Conservation (phyloP, 2,797 vertebrate genomes). For the Leontocebus nigricollis region DNA sequence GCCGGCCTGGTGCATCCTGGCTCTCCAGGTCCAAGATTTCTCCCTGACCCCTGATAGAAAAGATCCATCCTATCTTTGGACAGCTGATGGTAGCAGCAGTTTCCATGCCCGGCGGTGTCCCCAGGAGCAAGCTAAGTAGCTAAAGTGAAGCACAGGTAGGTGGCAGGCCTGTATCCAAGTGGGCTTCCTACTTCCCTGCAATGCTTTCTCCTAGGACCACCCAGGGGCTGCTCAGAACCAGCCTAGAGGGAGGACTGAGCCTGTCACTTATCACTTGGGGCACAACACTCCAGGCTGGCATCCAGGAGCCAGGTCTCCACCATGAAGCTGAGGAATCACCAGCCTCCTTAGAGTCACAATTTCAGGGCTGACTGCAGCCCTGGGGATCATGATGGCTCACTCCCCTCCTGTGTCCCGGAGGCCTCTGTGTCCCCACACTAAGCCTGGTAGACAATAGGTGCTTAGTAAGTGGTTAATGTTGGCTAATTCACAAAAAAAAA, state of each 20-base stretch:
- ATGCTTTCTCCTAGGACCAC: not conserved
- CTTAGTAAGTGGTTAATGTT: not conserved
- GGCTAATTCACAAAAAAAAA: not conserved
- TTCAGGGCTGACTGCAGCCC: not conserved
- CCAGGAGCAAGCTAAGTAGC: not conserved
- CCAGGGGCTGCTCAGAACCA: not conserved
- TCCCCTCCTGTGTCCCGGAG: not conserved
- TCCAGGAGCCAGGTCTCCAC: not conserved
- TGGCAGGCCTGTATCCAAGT: not conserved
- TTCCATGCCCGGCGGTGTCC: not conserved
- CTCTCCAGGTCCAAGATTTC: not conserved
- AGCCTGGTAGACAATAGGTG: not conserved
- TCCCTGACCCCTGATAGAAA: not conserved
- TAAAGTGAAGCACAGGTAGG: not conserved
- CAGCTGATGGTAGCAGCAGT: not conserved
- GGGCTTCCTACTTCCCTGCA: not conserved
- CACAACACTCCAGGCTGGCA: not conserved
- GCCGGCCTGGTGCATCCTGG: not conserved
- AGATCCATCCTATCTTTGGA: not conserved
- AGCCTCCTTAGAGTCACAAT: not conserved
- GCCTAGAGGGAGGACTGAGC: not conserved
- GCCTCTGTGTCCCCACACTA: not conserved
- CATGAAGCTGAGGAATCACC: not conserved
- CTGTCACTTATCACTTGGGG: not conserved
- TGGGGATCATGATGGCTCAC: not conserved